A percentile compares a stretch with the other conserved stretches of the same genome.
Evolutionary conservation across 2,113 vertebrate species (phyloP).

Genomic region (Illadopsis cleaveri): DNA sequence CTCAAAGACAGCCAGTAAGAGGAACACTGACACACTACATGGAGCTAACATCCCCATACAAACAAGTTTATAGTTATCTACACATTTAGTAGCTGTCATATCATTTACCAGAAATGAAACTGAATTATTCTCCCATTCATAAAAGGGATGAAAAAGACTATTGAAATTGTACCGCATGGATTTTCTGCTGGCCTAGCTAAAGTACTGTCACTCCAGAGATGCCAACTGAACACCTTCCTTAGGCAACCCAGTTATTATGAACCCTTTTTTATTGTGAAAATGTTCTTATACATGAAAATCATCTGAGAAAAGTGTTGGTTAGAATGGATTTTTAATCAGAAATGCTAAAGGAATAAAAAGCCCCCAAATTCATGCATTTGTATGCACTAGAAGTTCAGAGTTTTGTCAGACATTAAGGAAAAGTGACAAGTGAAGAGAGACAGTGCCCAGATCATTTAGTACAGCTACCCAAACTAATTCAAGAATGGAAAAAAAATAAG

Average conservation of each 20-base stretch:
- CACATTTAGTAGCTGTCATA: not conserved
- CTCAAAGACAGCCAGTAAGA: not conserved
- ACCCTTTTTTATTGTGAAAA: not conserved
- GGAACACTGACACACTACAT: not conserved
- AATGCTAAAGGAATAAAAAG: not conserved
- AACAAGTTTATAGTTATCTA: not conserved
- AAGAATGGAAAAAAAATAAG: not conserved
- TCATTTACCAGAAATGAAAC: not conserved
- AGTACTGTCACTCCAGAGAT: not conserved
- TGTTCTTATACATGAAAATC: not conserved
- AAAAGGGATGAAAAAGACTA: not conserved
- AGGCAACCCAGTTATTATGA: not conserved
- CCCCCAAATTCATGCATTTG: not conserved
- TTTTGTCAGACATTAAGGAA: not conserved
- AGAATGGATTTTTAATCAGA: not conserved
- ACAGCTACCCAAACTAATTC: not conserved
- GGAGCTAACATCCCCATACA: not conserved
- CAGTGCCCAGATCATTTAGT: not conserved
- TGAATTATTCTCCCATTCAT: not conserved
- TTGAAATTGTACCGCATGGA: not conserved
- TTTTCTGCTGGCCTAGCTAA: not conserved
- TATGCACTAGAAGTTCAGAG: not conserved
- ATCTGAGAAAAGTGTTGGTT: not conserved
- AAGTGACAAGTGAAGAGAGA: not conserved
- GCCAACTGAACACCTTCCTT: not conserved